Conservation (phyloP, 2,113 vertebrate genomes). For the Spea bombifrons region DNA sequence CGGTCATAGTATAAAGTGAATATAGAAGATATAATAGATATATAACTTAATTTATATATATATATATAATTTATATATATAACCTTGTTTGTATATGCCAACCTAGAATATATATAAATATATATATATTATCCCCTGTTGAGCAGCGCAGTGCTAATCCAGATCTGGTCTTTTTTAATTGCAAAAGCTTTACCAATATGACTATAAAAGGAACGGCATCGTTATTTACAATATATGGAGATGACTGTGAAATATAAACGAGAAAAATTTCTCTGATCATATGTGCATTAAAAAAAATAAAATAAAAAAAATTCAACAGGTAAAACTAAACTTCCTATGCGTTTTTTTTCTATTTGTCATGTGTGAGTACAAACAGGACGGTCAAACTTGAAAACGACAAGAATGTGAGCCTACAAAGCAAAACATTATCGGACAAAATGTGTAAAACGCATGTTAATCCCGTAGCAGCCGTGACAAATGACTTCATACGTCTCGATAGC, state of each 20-base stretch:
- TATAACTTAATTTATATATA: too few species aligned
- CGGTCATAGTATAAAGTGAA: too few species aligned
- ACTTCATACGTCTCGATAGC: neutral
- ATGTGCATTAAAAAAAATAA: neutral
- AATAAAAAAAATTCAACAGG: neutral
- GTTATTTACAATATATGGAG: neutral
- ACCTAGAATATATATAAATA: too few species aligned
- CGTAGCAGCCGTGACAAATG: constrained; percentile 12
- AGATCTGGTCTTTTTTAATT: neutral
- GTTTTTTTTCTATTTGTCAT: constrained; percentile 2
- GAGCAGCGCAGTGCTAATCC: too few species aligned
- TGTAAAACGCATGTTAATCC: constrained; percentile 28
- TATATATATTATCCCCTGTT: too few species aligned
- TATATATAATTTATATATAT: too few species aligned
- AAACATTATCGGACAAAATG: constrained; percentile 6
- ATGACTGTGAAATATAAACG: neutral
- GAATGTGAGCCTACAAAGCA: neutral
- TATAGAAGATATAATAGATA: too few species aligned
- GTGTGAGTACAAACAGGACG: constrained; percentile 16
- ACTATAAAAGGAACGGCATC: constrained; percentile 6
- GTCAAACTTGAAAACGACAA: constrained; percentile 20
- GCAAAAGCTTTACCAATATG: neutral
- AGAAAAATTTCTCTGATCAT: neutral
- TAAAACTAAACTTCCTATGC: neutral
- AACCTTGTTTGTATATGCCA: too few species aligned